Evolutionary conservation across 2,113 vertebrate species (phyloP), one percentile per base, ranked within the genome.

Genomic region (human (Homo sapiens)): DNA sequence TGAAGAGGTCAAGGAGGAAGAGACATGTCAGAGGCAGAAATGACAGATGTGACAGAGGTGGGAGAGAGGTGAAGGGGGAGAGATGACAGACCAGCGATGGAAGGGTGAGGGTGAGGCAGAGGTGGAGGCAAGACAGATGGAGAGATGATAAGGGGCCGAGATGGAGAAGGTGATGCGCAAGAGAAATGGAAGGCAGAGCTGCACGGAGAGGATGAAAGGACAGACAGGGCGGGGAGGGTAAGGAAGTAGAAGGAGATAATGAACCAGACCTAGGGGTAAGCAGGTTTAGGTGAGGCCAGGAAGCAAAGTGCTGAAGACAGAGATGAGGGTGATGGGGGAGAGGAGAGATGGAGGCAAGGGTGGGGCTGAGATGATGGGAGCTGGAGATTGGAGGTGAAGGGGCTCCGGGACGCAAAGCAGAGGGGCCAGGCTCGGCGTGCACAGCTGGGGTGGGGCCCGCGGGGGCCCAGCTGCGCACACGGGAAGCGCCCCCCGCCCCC

Each of bases 401-500:
- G 97, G 48, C 59, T 25, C 66, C 3, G 35, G 43, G 30, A 75
- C 50, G 52, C 75, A 90, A n/a, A 79, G 92, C 94, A 0, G 45
- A 70, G 48, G 83, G 79, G 45, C 68, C 55, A 1, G 23, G 61
- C n/a, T 64, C 35, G 0, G 75, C 35, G 52, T 22, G n/a, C 89
- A 40, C 76, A 22, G 90, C 61, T 43, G 88, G 97, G 97, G 96
- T 83, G 97, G 88, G 94, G 94, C 83, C 78, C 64, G 9, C 20
- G 0, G 52, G 68, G 86, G 78, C 82, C 84, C 11, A 85, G 87
- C 32, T 50, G 32, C 48, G 52, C 87, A 38, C 97, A 20, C 17
- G 5, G 8, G 79, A 59, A 45, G 89, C 12, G 11, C 61, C 61
- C 61, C 59, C 27, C 5, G 23, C 25, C 59, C 10, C 25, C 10